These are phyloP conservation scores for Nomada goodeniana DNA, from an alignment of 2,888 invertebrate species.

Conservation along the genomic window DNA sequence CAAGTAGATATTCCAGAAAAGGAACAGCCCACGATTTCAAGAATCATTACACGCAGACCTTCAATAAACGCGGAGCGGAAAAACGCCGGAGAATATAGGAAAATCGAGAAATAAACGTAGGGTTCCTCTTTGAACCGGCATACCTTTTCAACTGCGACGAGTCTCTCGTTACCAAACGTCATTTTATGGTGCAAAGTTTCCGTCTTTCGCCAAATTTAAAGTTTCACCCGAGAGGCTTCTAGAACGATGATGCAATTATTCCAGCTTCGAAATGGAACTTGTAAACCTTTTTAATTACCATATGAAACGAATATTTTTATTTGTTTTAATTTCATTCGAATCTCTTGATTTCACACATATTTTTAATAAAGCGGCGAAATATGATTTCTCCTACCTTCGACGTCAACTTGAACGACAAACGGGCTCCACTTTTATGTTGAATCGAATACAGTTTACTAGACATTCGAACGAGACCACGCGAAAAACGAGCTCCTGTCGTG, in stretches of 20 bases:
- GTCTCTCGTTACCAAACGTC: constrained; percentile 12
- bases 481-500: constrained; percentile 22
- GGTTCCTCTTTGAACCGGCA: constrained; percentile 46
- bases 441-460: constrained; percentile 20
- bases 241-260: not conserved
- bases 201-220: constrained; percentile 3
- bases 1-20: not conserved
- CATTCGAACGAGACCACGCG: constrained; percentile 7
- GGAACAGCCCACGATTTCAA: not conserved
- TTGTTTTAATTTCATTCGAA: too few relatives aligned
- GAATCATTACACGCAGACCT: not conserved
- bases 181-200: not conserved
- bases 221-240: not conserved
- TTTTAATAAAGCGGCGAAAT: not conserved
- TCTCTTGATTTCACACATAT: too few relatives aligned
- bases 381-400: not conserved
- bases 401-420: not conserved
- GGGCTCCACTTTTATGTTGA: not conserved
- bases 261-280: too few relatives aligned
- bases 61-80: not conserved
- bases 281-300: too few relatives aligned
- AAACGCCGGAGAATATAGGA: not conserved
- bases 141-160: constrained; percentile 24
- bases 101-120: constrained; percentile 3
- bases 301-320: too few relatives aligned